Conservation (phyloP, 2,797 vertebrate species). For the Selene dorsalis region DNA sequence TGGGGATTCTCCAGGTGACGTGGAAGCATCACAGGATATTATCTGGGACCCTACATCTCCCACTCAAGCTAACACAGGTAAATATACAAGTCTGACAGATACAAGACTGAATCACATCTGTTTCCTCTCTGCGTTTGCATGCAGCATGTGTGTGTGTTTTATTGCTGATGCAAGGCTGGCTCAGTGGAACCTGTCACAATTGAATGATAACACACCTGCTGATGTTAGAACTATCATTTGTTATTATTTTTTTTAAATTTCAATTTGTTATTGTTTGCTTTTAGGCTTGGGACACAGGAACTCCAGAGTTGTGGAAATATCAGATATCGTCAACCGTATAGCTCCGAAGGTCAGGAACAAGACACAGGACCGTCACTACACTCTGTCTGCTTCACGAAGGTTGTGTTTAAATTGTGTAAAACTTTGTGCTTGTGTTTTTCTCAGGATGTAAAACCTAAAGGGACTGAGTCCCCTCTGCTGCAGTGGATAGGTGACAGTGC, state of each 20-base stretch:
- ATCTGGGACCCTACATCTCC: conserved; percentile 96
- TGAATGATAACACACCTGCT: not conserved
- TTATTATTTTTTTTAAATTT: not conserved
- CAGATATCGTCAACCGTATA: conserved; percentile 85
- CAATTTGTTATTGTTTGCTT: not conserved
- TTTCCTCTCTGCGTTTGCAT: not conserved
- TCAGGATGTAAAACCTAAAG: conserved; percentile 85
- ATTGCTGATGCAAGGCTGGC: not conserved
- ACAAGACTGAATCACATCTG: no score
- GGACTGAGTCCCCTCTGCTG: conserved; percentile 84
- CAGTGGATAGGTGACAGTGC: conserved; percentile 92
- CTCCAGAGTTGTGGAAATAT: conserved; percentile 80
- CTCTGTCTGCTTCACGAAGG: not conserved
- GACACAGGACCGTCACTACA: not conserved
- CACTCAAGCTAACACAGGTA: conserved; percentile 83
- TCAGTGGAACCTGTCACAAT: not conserved
- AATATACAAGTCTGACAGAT: conserved; percentile 11
- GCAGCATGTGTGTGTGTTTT: not conserved
- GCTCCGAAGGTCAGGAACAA: conserved; percentile 81
- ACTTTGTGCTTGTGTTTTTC: conserved; percentile 8
- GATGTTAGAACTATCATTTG: not conserved
- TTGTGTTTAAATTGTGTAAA: not conserved
- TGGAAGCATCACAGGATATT: conserved; percentile 91
- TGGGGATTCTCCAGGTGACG: conserved; percentile 88
- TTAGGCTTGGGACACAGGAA: conserved; percentile 42